phyloP scores from a whole-genome alignment of 2,113 vertebrate genomes.

The Furnarius figulus region DNA sequence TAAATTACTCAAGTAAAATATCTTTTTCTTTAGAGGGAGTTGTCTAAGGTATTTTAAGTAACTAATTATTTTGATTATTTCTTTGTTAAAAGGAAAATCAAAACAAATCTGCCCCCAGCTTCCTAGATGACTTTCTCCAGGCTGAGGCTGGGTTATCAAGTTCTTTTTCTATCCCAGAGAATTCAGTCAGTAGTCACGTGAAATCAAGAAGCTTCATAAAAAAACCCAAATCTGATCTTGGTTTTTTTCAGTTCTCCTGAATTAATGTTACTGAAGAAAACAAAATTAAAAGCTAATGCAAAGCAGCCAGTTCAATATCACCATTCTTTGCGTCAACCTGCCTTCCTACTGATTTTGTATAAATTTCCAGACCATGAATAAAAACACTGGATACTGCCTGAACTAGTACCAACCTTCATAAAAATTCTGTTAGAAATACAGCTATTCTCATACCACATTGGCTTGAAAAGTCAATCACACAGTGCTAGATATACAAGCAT shows the following conservation, averaged over 20 bases:
- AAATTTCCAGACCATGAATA: background rate
- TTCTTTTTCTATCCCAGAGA: background rate
- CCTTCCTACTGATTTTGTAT: background rate
- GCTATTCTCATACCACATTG: background rate
- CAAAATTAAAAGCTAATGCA: background rate
- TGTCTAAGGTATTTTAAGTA: background rate
- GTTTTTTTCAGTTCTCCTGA: background rate
- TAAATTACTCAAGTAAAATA: background rate
- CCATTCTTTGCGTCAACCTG: rapidly evolving
- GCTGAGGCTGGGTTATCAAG: background rate
- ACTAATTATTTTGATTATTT: background rate
- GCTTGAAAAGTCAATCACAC: background rate
- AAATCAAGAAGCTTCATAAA: background rate
- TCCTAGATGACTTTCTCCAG: background rate
- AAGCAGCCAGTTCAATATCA: background rate
- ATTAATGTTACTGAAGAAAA: background rate
- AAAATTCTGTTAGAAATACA: background rate
- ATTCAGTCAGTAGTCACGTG: background rate
- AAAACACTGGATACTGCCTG: background rate
- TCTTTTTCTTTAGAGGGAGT: background rate
- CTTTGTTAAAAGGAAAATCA: background rate
- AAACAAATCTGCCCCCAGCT: background rate
- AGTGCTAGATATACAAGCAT: background rate
- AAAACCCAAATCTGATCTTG: background rate
- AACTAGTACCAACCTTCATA: background rate